Base-by-base conservation (phyloP, 1,140 invertebrate species). In the Belonocnema kinseyi region DNA sequence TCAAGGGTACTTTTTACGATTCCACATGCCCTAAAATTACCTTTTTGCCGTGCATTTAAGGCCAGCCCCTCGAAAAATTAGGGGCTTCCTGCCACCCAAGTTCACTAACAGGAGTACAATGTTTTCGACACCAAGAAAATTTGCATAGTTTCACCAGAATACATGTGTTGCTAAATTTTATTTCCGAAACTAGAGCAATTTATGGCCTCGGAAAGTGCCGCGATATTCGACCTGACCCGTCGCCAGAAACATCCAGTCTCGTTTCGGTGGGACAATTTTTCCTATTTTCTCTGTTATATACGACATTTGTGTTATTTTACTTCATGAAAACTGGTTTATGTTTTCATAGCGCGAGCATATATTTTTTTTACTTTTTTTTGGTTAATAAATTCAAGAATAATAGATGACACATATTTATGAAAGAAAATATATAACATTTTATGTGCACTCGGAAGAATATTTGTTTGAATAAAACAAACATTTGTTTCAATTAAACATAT, bases 101-200 rank as follows among this genome's bases (percentile, higher is more conserved):
- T 66, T 66, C 16, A 4, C 21, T 13, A 11, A 66, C 13, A 54
- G 17, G 3, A 66, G 14, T 46, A 40, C 33, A 66, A 66, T 46
- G 61, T 66, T 66, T 66, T 66, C 33, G 40, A 33, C 61, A 66
- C 33, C 61, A 66, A 8, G 58, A 81, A 87, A 89, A 83, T 85
- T 87, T 87, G 80, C 85, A 86, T 88, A 83, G 81, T 83, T 82
- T 77, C 52, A 72, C 72, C 71, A 19, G 72, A 74, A 76, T 77
- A 88, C 83, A 84, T 83, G 85, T 88, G 83, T 86, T 78, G 80
- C 78, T 79, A 78, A 81, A 84, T 86, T 88, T 88, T 85, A 83
- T 83, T 86, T 86, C 80, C 76, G 61, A 87, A 91, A 90, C 82
- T 90, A 72, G 88, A 84, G 88, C 89, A 91, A 90, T 90, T 91